Evolutionary conservation across 2,113 vertebrate species (phyloP), one percentile per base, ranked within the genome.

Genomic region (Carettochelys insculpta): DNA sequence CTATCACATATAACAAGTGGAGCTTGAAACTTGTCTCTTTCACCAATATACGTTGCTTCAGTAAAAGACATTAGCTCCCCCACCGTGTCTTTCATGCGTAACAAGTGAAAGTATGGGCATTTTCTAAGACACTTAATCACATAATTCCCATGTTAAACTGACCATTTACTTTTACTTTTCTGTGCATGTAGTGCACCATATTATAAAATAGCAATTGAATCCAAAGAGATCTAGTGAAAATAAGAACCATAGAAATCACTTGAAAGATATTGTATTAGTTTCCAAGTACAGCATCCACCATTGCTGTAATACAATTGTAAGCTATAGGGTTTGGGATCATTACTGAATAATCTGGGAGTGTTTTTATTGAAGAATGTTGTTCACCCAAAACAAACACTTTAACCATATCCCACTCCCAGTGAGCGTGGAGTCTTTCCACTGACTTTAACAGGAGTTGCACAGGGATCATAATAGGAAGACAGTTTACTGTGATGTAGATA

Each of bases 61-160:
- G 17, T 65, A 38, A 65, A n/a, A 65, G 34, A 65, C 20, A 17
- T 65, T 65, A 27, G 11, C 61, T 65, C 61, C n/a, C 17, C 17
- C 61, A 65, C 17, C 61, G n/a, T 65, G 61, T 65, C 34, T 65
- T 65, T 65, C 34, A 65, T 38, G 34, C 5, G 47, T 8, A 5
- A 50, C 22, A 81, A 76, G 54, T 73, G 54, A 7, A 68, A 81
- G n/a, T 56, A 29, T 34, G 81, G 11, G 6, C 61, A 65, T 83
- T 93, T 96, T 45, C 80, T 77, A 56, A 91, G 52, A 73, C 80
- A n/a, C 85, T 82, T 84, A n/a, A 10, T 80, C 22, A 43, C 41
- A 27, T 73, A 43, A 73, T 45, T 12, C 38, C 41, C 41, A 27
- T 27, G 12, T 43, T 11, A 43, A 43, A 25, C n/a, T n/a, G n/a